A percentile compares a stretch with the other conserved stretches of the same genome.
phyloP scores from a whole-genome alignment of 2,797 vertebrate genomes.

The Saxicola maurus region DNA sequence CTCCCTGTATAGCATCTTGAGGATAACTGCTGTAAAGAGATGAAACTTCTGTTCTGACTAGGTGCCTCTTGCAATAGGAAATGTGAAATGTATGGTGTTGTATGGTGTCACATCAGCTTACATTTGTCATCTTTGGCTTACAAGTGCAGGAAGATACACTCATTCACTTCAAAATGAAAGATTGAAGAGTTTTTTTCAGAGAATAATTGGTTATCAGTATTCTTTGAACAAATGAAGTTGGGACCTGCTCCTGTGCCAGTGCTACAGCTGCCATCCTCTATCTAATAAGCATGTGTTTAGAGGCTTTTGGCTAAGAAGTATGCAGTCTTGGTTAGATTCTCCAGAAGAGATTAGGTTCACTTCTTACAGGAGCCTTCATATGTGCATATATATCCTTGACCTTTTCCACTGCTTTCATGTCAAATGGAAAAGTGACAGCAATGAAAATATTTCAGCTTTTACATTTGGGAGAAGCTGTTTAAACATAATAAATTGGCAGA shows the following conservation, averaged over 20 bases:
- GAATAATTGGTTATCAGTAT: neutral
- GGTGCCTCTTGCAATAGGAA: neutral
- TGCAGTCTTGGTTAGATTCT: neutral
- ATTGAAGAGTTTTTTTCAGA: neutral
- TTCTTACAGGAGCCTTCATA: neutral
- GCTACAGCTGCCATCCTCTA: neutral
- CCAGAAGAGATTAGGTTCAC: neutral
- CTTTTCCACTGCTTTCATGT: neutral
- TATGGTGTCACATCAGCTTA: neutral
- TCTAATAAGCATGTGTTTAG: neutral
- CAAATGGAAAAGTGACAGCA: neutral
- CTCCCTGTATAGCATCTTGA: neutral
- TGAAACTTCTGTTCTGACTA: neutral
- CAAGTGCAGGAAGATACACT: neutral
- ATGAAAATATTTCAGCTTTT: neutral
- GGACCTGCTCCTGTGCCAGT: neutral
- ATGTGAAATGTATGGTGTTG: neutral
- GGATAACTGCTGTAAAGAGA: neutral
- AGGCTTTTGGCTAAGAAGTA: neutral
- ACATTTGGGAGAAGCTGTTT: neutral
- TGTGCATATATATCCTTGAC: neutral
- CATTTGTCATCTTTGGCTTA: neutral
- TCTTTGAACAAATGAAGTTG: neutral
- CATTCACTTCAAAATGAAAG: neutral
- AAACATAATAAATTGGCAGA: neutral